Evolutionary conservation across 2,113 vertebrate genomes (phyloP), one percentile per base, ranked within the genome.

Genomic region (Cryptoleucopteryx plumbea): DNA sequence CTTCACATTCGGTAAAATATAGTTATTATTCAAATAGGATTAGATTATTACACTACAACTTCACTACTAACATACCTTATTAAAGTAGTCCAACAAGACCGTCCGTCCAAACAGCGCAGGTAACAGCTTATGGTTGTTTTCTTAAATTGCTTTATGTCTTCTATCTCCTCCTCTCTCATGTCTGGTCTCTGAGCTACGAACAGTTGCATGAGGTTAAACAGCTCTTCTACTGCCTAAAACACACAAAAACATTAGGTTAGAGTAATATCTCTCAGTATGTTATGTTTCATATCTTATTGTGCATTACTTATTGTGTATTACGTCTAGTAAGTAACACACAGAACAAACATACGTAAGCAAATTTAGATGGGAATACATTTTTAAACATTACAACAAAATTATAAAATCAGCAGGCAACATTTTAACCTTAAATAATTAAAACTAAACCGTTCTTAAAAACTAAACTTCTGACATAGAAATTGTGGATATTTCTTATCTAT

Each of bases 71-170:
- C 9, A 13, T 98, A 99, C 99, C 99, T 99, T 99, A 99, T 99
- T 97, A 99, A 99, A 12, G 99, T 99, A 66, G 99, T 99, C 99
- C 99, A 99, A 98, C 99, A 99, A 92, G 99, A 99, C 67, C 99
- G 99, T 18, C 99, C 99, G 20, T 99, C 99, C 98, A 99, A 98
- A 96, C 99, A 99, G 96, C 99, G 99, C 94, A 99, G 98, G 95
- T 99, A 99, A 98, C 99, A 99, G 98, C 98, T 99, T 97, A 99
- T 99, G 92, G 99, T 99, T 82, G 99, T 99, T 97, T 99, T 99
- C 98, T 99, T 99, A 90, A 99, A 99, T 97, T 99, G 99, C 75
- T 99, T 99, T 72, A 99, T 98, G 88, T 99, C 99, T 95, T 99
- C 99, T 94, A 99, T 92, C 92, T 99, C 99, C 65, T 99, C 99